These are phyloP conservation scores for Dyspetes luteomarginatus DNA, from an alignment of 2,888 invertebrate genomes.

Conservation along the genomic window DNA sequence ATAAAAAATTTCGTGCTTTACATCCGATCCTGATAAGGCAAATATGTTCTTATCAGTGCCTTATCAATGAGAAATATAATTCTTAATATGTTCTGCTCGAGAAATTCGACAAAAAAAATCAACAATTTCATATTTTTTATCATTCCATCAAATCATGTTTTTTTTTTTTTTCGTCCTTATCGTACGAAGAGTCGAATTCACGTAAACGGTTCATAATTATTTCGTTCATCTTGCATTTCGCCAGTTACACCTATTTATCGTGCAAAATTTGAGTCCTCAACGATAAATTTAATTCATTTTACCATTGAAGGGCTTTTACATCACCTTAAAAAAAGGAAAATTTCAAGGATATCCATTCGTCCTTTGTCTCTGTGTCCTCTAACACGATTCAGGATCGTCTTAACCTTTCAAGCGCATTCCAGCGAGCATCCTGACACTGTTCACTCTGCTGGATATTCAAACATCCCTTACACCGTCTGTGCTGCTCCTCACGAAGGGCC, in stretches of 20 bases:
- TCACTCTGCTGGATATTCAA: neutral
- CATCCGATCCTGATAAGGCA: neutral
- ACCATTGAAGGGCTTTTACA: too few species aligned
- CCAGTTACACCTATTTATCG: too few species aligned
- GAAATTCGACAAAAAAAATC: neutral
- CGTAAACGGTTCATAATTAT: too few species aligned
- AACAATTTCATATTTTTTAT: too few species aligned
- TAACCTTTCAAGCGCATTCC: slow-evolving; percentile 23
- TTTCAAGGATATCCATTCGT: neutral
- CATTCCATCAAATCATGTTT: too few species aligned
- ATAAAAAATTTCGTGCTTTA: neutral
- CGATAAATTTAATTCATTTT: too few species aligned
- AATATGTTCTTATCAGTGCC: neutral
- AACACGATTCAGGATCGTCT: neutral
- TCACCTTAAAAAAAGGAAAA: slow-evolving; percentile 5
- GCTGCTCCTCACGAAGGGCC: slow-evolving; percentile 11
- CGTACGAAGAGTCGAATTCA: neutral
- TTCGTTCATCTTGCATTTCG: too few species aligned
- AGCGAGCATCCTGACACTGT: slow-evolving; percentile 44
- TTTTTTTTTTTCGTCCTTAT: neutral
- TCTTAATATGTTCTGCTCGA: neutral
- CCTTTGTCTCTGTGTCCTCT: neutral
- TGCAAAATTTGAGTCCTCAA: too few species aligned
- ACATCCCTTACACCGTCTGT: slow-evolving; percentile 25
- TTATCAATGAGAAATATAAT: neutral